These are phyloP conservation scores for Lonchura striata DNA, from an alignment of 2,113 vertebrate genomes.

Conservation along the genomic window DNA sequence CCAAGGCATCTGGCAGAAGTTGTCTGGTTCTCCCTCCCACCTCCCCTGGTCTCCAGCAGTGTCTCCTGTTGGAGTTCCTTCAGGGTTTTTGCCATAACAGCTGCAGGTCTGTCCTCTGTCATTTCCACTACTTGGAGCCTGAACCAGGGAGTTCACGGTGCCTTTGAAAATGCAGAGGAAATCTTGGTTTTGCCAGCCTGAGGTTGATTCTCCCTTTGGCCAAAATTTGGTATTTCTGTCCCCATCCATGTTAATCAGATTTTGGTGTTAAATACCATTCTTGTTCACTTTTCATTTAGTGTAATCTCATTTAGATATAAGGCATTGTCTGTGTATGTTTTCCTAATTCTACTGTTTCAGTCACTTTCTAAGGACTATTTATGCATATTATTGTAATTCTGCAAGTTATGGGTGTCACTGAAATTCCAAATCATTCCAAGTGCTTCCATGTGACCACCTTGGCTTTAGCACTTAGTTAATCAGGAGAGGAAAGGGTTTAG, in stretches of 20 bases:
- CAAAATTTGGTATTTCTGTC: not conserved
- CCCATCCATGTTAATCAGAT: not conserved
- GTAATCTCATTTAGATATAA: not conserved
- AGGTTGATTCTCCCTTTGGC: not conserved
- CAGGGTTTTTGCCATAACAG: not conserved
- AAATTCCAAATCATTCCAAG: not conserved
- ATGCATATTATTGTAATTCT: not conserved
- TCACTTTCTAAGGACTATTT: not conserved
- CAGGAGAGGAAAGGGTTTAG: not conserved
- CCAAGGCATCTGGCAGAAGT: not conserved
- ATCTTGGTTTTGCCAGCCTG: fast-evolving
- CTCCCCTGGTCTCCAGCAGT: not conserved
- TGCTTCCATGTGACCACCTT: not conserved
- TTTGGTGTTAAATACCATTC: not conserved
- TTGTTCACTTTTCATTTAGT: not conserved
- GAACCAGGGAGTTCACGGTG: not conserved
- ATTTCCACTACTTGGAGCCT: not conserved
- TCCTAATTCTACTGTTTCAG: not conserved
- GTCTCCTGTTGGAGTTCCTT: not conserved
- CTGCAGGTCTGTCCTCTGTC: not conserved
- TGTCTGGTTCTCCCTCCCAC: not conserved
- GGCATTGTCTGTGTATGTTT: not conserved
- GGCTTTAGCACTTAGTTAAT: not conserved
- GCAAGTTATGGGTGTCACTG: not conserved
- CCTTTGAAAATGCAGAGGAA: not conserved